Evolutionary conservation across 2,113 vertebrate species (phyloP).

Genomic region (Pelobates fuscus): DNA sequence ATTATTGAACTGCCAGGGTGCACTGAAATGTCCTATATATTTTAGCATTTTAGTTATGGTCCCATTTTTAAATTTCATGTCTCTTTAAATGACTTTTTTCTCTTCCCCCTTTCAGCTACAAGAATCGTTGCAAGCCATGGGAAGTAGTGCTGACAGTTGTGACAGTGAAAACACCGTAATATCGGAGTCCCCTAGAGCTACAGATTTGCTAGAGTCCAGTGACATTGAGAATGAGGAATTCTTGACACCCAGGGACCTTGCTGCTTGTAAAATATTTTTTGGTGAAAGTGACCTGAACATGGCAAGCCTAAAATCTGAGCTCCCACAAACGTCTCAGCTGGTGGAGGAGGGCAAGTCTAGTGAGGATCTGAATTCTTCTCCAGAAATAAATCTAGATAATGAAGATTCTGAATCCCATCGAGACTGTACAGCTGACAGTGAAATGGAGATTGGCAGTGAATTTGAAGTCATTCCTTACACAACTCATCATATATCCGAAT

Average conservation of each 20-base stretch:
- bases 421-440: constrained; percentile 58
- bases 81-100: background rate
- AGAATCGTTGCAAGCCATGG: constrained; percentile 79
- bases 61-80: too few relatives aligned
- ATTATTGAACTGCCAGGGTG: too few relatives aligned
- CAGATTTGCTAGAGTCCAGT: constrained; percentile 71
- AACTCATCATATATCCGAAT: constrained; percentile 74
- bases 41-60: too few relatives aligned
- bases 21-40: too few relatives aligned
- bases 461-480: constrained; percentile 70
- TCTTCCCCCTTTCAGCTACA: constrained; percentile 72
- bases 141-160: constrained; percentile 91
- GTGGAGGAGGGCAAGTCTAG: constrained; percentile 34
- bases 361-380: constrained; percentile 29
- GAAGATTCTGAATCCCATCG: constrained; percentile 49
- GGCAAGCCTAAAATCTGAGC: constrained; percentile 12
- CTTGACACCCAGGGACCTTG: constrained; percentile 46
- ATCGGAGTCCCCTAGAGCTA: constrained; percentile 66
- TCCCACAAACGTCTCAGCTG: constrained; percentile 35
- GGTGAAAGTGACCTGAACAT: constrained; percentile 45
- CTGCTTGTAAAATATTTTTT: constrained; percentile 42
- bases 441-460: constrained; percentile 56
- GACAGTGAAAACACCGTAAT: constrained; percentile 95
- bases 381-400: background rate
- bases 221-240: constrained; percentile 60